These are phyloP conservation scores for Aradophagus sp. DNA, from an alignment of 1,140 invertebrate species.

Conservation along the genomic window DNA sequence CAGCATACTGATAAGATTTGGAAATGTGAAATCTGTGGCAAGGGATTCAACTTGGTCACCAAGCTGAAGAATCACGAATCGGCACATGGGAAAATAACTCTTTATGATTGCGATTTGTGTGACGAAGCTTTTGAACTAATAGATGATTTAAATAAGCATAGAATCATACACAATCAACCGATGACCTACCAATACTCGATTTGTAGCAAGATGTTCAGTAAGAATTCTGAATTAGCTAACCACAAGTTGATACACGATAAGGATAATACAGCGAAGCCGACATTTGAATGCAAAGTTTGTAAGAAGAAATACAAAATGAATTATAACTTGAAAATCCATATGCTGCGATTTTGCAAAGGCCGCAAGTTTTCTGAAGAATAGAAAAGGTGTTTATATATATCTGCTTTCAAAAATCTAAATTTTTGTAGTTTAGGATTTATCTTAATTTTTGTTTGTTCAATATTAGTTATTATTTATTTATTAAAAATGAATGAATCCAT, in stretches of 20 bases:
- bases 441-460: no score
- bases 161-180: not conserved
- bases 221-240: not conserved
- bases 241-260: not conserved
- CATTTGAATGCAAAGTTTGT: no score
- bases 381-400: no score
- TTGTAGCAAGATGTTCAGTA: not conserved
- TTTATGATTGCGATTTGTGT: slow-evolving; percentile 1
- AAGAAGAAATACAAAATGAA: no score
- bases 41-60: not conserved
- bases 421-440: no score
- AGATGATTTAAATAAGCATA: not conserved
- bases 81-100: not conserved
- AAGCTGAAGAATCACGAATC: not conserved
- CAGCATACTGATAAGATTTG: not conserved
- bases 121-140: not conserved
- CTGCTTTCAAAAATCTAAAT: no score
- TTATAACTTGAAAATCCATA: no score
- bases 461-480: no score
- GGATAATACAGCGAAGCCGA: no score
- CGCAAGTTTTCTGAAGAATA: no score
- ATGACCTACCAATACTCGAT: not conserved
- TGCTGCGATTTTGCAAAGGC: no score
- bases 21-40: not conserved
- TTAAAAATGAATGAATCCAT: no score